Evolutionary conservation across 53 echinoderm and acorn worm species (phyloP).

Genomic region (Luidia sarsii): DNA sequence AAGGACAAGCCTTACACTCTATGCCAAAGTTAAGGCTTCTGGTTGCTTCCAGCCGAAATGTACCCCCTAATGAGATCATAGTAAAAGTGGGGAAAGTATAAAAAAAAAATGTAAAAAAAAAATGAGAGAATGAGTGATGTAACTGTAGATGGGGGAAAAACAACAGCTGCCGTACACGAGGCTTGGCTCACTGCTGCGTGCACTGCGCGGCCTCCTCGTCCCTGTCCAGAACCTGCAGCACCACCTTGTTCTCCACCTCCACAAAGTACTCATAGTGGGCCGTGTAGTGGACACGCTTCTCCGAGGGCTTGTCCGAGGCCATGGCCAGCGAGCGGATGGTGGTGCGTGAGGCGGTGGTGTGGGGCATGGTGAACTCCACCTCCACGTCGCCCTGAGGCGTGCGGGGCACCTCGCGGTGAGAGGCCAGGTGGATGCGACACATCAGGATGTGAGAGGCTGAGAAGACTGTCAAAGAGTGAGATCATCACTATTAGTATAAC

Average conservation of each 20-base stretch:
- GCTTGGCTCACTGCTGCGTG: slow-evolving; percentile 54
- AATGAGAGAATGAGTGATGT: too few relatives aligned
- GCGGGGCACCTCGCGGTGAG: slow-evolving; percentile 64
- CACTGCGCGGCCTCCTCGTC: slow-evolving; percentile 53
- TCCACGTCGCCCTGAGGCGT: slow-evolving; percentile 59
- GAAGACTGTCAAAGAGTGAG: slow-evolving; percentile 50
- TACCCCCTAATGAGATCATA: too few relatives aligned
- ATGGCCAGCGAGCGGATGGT: slow-evolving; percentile 86
- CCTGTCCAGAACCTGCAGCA: slow-evolving; percentile 47
- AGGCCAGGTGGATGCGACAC: slow-evolving; percentile 74
- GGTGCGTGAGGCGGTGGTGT: slow-evolving; percentile 89
- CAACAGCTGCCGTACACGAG: too few relatives aligned
- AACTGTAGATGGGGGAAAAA: too few relatives aligned
- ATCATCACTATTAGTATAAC: background rate
- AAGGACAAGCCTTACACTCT: too few relatives aligned
- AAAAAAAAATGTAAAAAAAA: too few relatives aligned
- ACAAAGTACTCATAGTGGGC: slow-evolving; percentile 86
- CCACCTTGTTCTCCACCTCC: slow-evolving; percentile 80
- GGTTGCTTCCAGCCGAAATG: too few relatives aligned
- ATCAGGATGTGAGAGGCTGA: slow-evolving; percentile 84
- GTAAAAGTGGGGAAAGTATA: too few relatives aligned
- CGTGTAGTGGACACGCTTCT: slow-evolving; percentile 82
- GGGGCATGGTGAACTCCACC: slow-evolving; percentile 85
- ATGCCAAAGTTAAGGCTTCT: too few relatives aligned
- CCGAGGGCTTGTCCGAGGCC: slow-evolving; percentile 79